Evolutionary conservation across 2,113 vertebrate genomes (phyloP).

Genomic region (Helogale parvula): DNA sequence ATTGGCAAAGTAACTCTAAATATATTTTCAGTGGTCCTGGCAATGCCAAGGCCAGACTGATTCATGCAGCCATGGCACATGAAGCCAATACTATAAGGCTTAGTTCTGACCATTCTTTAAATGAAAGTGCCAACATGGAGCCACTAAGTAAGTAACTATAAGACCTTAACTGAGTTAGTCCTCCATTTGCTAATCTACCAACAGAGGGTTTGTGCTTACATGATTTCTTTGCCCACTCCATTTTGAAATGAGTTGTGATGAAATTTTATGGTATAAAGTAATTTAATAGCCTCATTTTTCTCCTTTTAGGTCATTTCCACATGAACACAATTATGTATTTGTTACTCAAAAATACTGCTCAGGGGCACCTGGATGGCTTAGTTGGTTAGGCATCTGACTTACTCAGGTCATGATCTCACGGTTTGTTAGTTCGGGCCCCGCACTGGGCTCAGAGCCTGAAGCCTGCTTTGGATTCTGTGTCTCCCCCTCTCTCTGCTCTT

Average conservation of each 20-base stretch:
- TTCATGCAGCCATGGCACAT: neutral
- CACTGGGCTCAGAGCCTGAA: too few relatives aligned
- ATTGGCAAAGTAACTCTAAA: neutral
- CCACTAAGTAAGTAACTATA: neutral
- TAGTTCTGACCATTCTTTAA: constrained; percentile 44
- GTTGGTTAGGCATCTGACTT: too few relatives aligned
- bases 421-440: too few relatives aligned
- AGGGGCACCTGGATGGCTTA: too few relatives aligned
- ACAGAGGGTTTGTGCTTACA: neutral
- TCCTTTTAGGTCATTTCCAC: constrained; percentile 18
- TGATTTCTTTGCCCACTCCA: neutral
- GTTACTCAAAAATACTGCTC: constrained; percentile 37
- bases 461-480: too few relatives aligned
- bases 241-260: neutral
- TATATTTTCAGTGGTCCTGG: constrained; percentile 21
- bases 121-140: constrained; percentile 26
- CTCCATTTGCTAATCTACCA: neutral
- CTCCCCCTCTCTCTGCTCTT: too few relatives aligned
- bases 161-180: neutral
- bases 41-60: neutral
- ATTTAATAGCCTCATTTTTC: constrained; percentile 4
- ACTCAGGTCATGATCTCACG: too few relatives aligned
- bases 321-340: constrained; percentile 18
- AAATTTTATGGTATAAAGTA: neutral
- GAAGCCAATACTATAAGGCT: constrained; percentile 38